A percentile compares a stretch with the other conserved stretches of the same genome.
Conservation (phyloP, 1,140 invertebrate species). For the Drosophila prosaltans region DNA sequence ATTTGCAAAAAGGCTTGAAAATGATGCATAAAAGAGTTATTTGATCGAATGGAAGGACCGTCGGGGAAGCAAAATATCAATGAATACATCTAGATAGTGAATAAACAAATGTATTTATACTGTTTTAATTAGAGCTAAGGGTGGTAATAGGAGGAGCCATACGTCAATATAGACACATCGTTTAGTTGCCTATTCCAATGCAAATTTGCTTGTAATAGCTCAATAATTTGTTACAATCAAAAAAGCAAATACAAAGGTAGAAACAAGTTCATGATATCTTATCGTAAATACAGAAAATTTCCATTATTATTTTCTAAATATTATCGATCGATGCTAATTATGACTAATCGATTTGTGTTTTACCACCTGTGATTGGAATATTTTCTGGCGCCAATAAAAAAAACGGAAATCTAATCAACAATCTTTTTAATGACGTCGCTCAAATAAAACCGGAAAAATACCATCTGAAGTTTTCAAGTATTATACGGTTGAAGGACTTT, state of each 20-base stretch:
- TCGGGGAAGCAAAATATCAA: not conserved
- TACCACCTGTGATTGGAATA: not conserved
- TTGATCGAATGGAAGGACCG: no score
- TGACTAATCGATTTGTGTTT: conserved; percentile 1
- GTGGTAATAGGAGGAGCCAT: not conserved
- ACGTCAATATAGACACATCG: not conserved
- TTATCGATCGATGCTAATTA: not conserved
- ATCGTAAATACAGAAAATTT: not conserved
- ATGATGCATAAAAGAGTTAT: not conserved
- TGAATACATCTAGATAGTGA: not conserved
- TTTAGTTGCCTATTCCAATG: not conserved
- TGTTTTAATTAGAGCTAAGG: not conserved
- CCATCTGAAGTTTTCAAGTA: not conserved
- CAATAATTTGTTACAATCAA: not conserved
- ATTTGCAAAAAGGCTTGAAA: not conserved
- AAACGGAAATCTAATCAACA: not conserved
- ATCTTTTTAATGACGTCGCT: not conserved
- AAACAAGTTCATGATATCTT: not conserved
- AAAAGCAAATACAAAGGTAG: not conserved
- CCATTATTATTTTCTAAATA: not conserved
- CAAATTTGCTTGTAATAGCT: not conserved
- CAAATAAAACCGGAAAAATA: not conserved
- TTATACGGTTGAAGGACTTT: not conserved
- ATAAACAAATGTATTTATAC: not conserved
- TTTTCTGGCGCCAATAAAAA: not conserved